Base-by-base conservation (phyloP, 2,888 invertebrate species). In the Hirudinaria manillensis region DNA sequence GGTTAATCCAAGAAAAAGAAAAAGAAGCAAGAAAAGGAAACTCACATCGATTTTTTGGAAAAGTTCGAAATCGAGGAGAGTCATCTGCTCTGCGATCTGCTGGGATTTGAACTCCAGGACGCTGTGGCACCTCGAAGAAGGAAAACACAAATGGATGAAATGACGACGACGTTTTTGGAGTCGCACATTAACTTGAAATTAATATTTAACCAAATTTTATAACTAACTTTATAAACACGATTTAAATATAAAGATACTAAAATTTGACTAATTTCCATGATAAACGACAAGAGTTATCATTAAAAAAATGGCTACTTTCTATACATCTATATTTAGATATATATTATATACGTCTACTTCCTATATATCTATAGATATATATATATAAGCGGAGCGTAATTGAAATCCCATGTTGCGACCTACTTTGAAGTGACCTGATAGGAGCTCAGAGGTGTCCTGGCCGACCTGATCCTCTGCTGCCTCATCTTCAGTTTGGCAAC, bases 11-110 rank as follows among this genome's bases (percentile, higher is more conserved):
- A n/a, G n/a, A n/a, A n/a, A n/a, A n/a, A n/a, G n/a, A n/a, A n/a
- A n/a, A n/a, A n/a, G n/a, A n/a, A n/a, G n/a, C n/a, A n/a, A n/a
- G n/a, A 72, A 19, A 34, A 36, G 32, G 29, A 65, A 27, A 74
- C 80, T 78, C 77, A 87, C 87, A 83, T 98, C 96, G 81, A 99
- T 95, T 83, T 93, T 92, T 85, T 93, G 91, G 86, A 98, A 99
- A 68, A 98, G 87, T 81, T 95, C 93, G 0, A 96, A 93, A 86
- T 99, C 99, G 56, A 99, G 86, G 68, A 95, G 85, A 0, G 99
- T 99, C 94, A 99, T 96, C 87, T 99, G 98, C 84, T 97, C 96
- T 27, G 99, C 99, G 67, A 99, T 90, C 82, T 94, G 93, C 79
- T 92, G 90, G 51, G 97, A 92, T 86, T 96, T 97, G 86, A 97